Base-by-base conservation (phyloP, 2,797 vertebrate genomes). In the Chaetophractus vellerosus region DNA sequence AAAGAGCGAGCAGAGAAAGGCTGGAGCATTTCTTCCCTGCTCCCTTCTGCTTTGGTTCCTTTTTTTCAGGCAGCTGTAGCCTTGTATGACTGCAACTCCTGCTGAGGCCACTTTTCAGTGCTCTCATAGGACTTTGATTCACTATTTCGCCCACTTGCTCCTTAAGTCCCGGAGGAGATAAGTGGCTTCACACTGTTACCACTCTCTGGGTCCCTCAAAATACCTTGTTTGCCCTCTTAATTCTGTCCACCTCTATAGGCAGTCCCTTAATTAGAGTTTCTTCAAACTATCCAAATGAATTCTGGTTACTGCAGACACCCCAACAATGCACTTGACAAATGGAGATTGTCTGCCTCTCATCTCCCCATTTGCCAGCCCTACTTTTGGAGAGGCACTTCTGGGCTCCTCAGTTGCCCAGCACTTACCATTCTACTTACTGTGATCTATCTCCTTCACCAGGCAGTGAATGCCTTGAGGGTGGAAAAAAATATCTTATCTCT, bases 401-500 rank as follows among this genome's bases (percentile, higher is more conserved):
- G 18, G 9, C 9, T 33, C 8, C 57, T 79, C 5, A 3, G 16
- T 74, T 59, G 19, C 19, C 86, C 75, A 9, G 12, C 59, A 64
- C 33, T 90, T 57, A 66, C 24, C n/a, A 50, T 0, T 61, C 31
- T 87, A 10, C 61, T 87, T 78, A 26, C 41, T 24, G 2, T 5
- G 45, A n/a, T 36, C 28, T 74, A 26, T 48, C 36, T n/a, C 26
- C 7, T 16, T 31, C 9, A 82, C 23, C 76, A 48, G 66, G 38
- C 57, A 82, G 28, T 5, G 18, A 81, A 61, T 31, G 10, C 18
- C 28, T 55, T 36, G 45, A 91, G 15, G 50, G 28, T 33, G 33
- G 26, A 83, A 31, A 75, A 75, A 90, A 83, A 23, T 5, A 61
- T 36, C 18, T 78, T 52, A 81, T 79, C 36, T 95, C 63, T 76